These are phyloP conservation scores for Geotrypetes seraphini DNA, from an alignment of 2,797 vertebrate species.

Conservation along the genomic window DNA sequence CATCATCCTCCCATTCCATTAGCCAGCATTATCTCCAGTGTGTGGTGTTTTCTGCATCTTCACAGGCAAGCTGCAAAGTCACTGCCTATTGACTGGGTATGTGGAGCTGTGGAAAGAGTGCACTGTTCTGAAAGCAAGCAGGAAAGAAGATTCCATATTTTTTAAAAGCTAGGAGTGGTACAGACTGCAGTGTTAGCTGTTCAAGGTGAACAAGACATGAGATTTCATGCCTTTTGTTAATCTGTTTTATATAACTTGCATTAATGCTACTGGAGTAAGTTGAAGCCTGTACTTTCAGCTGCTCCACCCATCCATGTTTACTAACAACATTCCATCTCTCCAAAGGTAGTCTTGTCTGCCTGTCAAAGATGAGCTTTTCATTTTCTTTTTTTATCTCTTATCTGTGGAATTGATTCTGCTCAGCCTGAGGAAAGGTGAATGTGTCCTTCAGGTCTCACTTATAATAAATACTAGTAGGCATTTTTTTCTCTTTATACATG, in stretches of 20 bases:
- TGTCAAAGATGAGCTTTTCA: not conserved
- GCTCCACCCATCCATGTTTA: conserved; percentile 6
- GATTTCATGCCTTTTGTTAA: not conserved
- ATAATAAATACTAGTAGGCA: conserved; percentile 17
- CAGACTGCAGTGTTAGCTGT: conserved; percentile 1
- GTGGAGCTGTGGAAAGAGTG: conserved; percentile 7
- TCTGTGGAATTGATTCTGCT: not conserved
- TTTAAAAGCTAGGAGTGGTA: not conserved
- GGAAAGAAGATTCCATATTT: not conserved
- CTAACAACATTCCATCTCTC: not conserved
- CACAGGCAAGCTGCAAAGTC: conserved; percentile 8
- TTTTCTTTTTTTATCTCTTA: not conserved
- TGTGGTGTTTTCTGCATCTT: conserved; percentile 5
- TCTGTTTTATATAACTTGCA: conserved; percentile 8
- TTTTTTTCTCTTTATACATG: conserved; percentile 12
- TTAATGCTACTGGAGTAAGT: conserved; percentile 6
- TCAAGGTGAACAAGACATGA: conserved; percentile 5
- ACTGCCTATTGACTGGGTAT: conserved; percentile 3
- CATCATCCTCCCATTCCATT: conserved; percentile 24
- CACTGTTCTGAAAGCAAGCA: not conserved
- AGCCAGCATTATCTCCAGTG: conserved; percentile 13
- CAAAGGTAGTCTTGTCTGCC: not conserved
- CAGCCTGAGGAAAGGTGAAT: conserved; percentile 28
- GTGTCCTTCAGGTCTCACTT: conserved; percentile 35
- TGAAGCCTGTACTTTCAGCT: conserved; percentile 14